Conservation (phyloP, 2,888 invertebrate species). For the Rutpela maculata region DNA sequence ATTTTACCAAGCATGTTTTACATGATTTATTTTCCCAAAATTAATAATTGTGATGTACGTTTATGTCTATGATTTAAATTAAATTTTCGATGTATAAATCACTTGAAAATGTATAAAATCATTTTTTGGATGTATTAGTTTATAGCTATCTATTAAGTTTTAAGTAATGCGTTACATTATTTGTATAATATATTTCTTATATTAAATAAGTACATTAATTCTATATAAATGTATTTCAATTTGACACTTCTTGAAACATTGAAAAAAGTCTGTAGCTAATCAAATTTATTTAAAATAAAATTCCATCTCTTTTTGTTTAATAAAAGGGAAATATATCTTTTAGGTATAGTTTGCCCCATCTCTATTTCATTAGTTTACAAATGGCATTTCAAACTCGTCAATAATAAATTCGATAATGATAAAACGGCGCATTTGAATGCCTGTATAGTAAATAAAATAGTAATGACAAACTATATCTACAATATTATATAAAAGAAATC, state of each 20-base stretch:
- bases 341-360: background rate
- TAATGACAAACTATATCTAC: background rate
- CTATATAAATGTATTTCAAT: conserved; percentile 27
- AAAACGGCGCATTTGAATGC: too few relatives aligned
- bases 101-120: conserved; percentile 50
- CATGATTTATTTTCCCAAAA: conserved; percentile 37
- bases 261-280: background rate
- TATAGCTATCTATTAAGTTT: conserved; percentile 52
- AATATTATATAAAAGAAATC: background rate
- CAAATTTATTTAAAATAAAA: background rate
- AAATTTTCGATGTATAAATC: conserved; percentile 49
- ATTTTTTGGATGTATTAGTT: conserved; percentile 48
- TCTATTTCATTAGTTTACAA: too few relatives aligned
- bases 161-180: conserved; percentile 55
- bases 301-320: background rate
- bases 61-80: conserved; percentile 22
- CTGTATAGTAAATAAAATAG: too few relatives aligned
- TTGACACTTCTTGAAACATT: background rate
- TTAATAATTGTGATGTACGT: conserved; percentile 38
- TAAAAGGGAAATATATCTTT: background rate
- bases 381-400: too few relatives aligned
- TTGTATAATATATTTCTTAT: conserved; percentile 62
- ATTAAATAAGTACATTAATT: conserved; percentile 56
- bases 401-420: too few relatives aligned
- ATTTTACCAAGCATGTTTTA: conserved; percentile 31